Evolutionary conservation across 30 jellyfish, hydroid and myxozoan species (phyloP), one percentile per base, ranked within the genome.

Genomic region (Turritopsis rubra): DNA sequence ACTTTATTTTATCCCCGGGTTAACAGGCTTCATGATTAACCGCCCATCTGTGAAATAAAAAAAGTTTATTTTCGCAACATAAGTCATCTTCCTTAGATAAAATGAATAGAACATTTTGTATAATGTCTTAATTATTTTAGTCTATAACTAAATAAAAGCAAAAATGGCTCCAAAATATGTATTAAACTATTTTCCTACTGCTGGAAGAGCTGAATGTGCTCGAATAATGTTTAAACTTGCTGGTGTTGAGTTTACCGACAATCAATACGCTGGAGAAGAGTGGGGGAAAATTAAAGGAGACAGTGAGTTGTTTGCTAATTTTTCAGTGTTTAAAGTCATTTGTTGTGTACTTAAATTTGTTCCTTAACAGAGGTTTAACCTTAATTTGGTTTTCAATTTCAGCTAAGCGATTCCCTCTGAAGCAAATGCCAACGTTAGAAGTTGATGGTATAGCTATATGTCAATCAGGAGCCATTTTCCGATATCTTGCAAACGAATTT

Each of bases 241-340:
- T 0, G 78, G 78, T 16, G 85, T 78, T 16, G 85, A 78, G 41
- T 78, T 78, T 82, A 78, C 85, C 18, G 85, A 78, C 78, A 78
- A 30, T 17, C 82, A 5, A 17, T 19, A 19, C 41, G 13, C 53
- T 23, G 7, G n/a, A 24, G 73, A 74, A 16, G 85, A 78, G 29
- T 78, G 85, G 85, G 13, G 21, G 18, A 21, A 30, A 24, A 21
- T 22, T 19, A 78, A 78, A 28, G 24, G 19, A 21, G 85, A 78
- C 78, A 52, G 85, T 78, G 54, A 28, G 85, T 28, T n/a, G n/a
- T n/a, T n/a, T n/a, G n/a, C n/a, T n/a, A n/a, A n/a, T n/a, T n/a
- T n/a, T n/a, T n/a, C n/a, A n/a, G n/a, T n/a, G n/a, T n/a, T n/a
- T n/a, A n/a, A n/a, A n/a, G n/a, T n/a, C n/a, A n/a, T n/a, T n/a